A percentile compares a stretch with the other conserved stretches of the same genome.
These are phyloP conservation scores for Anolis sagrei DNA, from an alignment of 2,113 vertebrate genomes.

Conservation along the genomic window DNA sequence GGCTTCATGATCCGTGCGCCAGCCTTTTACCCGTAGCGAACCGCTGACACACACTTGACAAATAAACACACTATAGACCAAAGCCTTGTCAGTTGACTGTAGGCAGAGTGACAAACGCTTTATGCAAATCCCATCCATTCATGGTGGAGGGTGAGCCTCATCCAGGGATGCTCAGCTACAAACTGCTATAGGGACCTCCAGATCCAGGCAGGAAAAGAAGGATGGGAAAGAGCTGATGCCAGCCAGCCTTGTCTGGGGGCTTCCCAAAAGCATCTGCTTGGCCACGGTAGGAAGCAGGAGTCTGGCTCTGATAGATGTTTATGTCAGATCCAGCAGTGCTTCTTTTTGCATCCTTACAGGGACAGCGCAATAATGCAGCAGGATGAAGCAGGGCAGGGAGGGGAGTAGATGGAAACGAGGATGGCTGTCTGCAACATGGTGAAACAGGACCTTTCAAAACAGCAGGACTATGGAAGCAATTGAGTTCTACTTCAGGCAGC, in stretches of 20 bases:
- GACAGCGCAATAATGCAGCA: neutral
- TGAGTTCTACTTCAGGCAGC: neutral
- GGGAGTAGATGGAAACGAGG: neutral
- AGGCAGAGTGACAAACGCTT: neutral
- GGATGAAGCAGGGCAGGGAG: neutral
- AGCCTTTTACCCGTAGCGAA: neutral
- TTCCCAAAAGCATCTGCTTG: neutral
- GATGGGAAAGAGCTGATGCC: neutral
- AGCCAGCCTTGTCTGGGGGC: neutral
- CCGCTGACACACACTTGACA: neutral
- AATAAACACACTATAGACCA: neutral
- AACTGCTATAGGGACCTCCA: too few relatives aligned
- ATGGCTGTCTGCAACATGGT: neutral
- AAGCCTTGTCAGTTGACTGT: neutral
- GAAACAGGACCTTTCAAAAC: neutral
- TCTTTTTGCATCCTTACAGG: neutral
- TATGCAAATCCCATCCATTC: neutral
- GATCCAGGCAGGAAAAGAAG: neutral
- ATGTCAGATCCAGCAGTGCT: neutral
- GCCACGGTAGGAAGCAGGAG: neutral
- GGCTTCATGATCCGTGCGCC: neutral
- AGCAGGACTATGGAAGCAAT: too few relatives aligned
- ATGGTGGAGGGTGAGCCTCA: neutral
- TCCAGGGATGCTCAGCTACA: neutral
- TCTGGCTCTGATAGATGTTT: neutral